phyloP scores from a whole-genome alignment of 2,113 vertebrate genomes.

The Chionis minor region DNA sequence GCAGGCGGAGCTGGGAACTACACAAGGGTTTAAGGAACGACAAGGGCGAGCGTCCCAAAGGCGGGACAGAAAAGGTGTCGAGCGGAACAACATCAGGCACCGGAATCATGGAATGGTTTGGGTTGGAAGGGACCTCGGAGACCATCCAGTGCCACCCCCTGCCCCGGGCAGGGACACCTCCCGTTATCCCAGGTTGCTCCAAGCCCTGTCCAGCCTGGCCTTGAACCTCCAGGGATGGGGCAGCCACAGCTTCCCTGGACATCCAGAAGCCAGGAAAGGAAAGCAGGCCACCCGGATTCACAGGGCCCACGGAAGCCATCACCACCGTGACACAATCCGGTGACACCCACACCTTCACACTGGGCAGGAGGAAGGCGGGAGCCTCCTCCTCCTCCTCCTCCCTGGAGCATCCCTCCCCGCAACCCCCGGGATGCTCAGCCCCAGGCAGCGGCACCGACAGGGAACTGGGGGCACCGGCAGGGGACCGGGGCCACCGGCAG shows the following conservation, averaged over 20 bases:
- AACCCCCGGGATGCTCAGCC: background rate
- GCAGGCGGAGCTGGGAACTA: fast-evolving
- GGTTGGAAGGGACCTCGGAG: background rate
- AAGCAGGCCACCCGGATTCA: background rate
- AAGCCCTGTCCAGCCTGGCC: background rate
- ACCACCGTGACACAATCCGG: background rate
- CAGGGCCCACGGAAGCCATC: fast-evolving
- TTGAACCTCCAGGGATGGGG: background rate
- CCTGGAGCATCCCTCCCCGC: background rate
- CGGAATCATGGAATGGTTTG: background rate
- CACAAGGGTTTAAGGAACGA: background rate
- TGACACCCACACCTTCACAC: background rate
- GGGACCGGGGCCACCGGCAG: too few relatives aligned
- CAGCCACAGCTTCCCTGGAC: background rate
- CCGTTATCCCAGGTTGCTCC: background rate
- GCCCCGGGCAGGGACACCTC: background rate
- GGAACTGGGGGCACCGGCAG: background rate
- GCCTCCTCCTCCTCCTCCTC: too few relatives aligned
- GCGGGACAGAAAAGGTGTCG: too few relatives aligned
- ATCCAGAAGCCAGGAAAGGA: background rate
- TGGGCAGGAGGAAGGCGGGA: background rate
- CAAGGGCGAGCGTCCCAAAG: fast-evolving
- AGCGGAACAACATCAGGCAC: background rate
- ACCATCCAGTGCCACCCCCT: background rate
- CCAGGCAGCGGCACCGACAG: background rate